Conservation (phyloP, 2,888 invertebrate genomes). For the Agrotis clavis region DNA sequence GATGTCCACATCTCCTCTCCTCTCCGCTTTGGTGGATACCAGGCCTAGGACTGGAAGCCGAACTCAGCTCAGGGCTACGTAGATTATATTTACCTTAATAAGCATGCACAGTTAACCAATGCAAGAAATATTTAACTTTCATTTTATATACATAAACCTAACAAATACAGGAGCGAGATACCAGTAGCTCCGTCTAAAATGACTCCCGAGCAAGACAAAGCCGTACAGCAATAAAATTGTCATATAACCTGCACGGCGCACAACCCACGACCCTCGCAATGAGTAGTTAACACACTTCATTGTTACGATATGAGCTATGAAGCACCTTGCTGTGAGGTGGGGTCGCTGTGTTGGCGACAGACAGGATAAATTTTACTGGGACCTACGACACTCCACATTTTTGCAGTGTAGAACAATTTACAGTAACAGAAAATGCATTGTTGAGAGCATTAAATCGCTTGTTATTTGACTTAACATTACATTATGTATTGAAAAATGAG, state of each 20-base stretch:
- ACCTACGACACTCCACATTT: too few relatives aligned
- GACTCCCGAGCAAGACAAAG: slow-evolving; percentile 46
- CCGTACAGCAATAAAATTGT: slow-evolving; percentile 48
- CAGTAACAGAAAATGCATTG: not conserved
- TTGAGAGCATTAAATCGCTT: not conserved
- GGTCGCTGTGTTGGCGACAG: slow-evolving; percentile 45
- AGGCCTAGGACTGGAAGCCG: too few relatives aligned
- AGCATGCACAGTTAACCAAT: not conserved
- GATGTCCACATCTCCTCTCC: too few relatives aligned
- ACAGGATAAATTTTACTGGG: too few relatives aligned
- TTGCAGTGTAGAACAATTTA: too few relatives aligned
- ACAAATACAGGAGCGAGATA: slow-evolving; percentile 13
- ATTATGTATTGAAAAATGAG: not conserved
- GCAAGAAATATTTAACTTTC: slow-evolving; percentile 10
- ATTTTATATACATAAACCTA: slow-evolving; percentile 8
- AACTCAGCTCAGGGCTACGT: not conserved
- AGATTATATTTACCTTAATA: not conserved
- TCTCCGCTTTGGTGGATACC: too few relatives aligned
- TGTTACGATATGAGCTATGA: slow-evolving; percentile 66
- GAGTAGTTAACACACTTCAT: slow-evolving; percentile 67
- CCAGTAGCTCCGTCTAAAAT: slow-evolving; percentile 39
- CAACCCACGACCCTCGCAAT: slow-evolving; percentile 63
- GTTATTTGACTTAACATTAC: not conserved
- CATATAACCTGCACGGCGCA: slow-evolving; percentile 53
- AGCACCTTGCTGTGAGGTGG: slow-evolving; percentile 44